Conservation (phyloP, 2,888 invertebrate species). For the Geotrupes spiniger region DNA sequence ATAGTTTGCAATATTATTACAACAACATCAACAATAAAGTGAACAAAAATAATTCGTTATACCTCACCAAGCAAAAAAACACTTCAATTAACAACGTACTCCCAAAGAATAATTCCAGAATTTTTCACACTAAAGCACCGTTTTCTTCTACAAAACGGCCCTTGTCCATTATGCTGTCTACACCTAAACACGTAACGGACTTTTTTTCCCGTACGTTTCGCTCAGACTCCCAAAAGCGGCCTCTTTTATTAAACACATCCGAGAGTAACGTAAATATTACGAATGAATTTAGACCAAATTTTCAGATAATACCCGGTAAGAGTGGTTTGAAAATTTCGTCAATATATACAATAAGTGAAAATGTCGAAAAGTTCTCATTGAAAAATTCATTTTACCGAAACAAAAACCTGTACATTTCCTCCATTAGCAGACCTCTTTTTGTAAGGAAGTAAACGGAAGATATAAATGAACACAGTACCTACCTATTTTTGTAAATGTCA, state of each 20-base stretch:
- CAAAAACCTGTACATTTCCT: conserved; percentile 49
- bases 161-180: conserved; percentile 48
- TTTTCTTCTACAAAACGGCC: conserved; percentile 55
- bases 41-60: conserved; percentile 40
- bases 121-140: conserved; percentile 51
- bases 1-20: conserved; percentile 49
- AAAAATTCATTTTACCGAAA: conserved; percentile 42
- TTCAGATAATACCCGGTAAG: conserved; percentile 53
- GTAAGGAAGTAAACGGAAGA: conserved; percentile 44
- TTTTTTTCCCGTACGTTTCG: conserved; percentile 47
- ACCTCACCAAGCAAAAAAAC: conserved; percentile 37
- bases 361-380: conserved; percentile 46
- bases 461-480: conserved; percentile 19
- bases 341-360: conserved; percentile 49
- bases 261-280: conserved; percentile 19
- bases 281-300: conserved; percentile 33
- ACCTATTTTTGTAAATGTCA: conserved; percentile 43
- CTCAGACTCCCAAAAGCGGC: conserved; percentile 51
- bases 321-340: conserved; percentile 58
- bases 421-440: conserved; percentile 51
- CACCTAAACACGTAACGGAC: conserved; percentile 47
- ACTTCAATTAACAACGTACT: conserved; percentile 22
- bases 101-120: conserved; percentile 39
- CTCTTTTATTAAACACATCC: conserved; percentile 41
- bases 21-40: conserved; percentile 45